Base-by-base conservation (phyloP, 53 echinoderm and acorn worm genomes). In the Echinometra lucunter region DNA sequence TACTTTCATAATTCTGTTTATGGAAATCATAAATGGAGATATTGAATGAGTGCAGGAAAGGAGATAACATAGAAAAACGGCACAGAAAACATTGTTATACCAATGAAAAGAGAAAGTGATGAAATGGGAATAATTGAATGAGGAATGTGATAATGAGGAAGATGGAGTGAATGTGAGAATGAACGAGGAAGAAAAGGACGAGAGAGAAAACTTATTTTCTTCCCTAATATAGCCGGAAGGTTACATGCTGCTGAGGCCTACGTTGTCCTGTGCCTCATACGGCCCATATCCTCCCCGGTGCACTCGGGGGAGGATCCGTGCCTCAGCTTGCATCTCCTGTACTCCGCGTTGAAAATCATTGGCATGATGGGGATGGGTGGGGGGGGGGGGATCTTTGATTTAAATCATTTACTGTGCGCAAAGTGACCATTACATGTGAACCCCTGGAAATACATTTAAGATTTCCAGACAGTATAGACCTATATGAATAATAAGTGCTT, bases 221-320 rank as follows among this genome's bases (percentile, higher is more conserved):
- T 37, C 28, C 47, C 27, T 27, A n/a, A n/a, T n/a, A n/a, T n/a
- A 85, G 85, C 85, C 85, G 85, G 85, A 85, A 49, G 85, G 28
- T 49, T n/a, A 18, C 13, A 38, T 42, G 49, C n/a, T 85, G 53
- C 45, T n/a, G 85, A 85, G 85, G 49, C 49, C 13, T 49, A 23
- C 27, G 85, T 85, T 85, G 85, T 47, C 12, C 85, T 45, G 49
- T 85, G 85, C 49, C 85, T 85, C 85, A 85, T 28, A 27, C 85
- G 49, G 45, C 85, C 85, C 15, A 30, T 30, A 85, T 85, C 85
- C 85, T 85, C 85, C 49, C 45, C 85, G 12, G 85, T 2, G 49
- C 47, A 85, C 85, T 85, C 85, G 45, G 85, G 85, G 85, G 85
- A 85, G 85, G 85, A 85, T 49, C 85, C 45, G 49, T 30, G 30